Base-by-base conservation (phyloP, 2,888 invertebrate genomes). In the Acanthosepion lycidas region DNA sequence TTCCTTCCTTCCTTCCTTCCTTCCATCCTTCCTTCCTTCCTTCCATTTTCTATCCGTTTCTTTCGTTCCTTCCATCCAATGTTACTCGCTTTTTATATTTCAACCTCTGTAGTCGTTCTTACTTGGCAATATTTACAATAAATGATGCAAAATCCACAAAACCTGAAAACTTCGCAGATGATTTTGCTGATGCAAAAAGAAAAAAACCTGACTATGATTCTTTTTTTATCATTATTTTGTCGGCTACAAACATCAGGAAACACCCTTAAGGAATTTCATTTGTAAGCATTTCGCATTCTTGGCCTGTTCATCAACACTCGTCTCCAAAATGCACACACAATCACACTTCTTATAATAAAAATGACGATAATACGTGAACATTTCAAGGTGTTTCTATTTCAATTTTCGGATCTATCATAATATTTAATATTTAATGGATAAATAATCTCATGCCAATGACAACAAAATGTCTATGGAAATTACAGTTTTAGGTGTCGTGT, bases 201-300 rank as follows among this genome's bases (percentile, higher is more conserved):
- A 5, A 92, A 92, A 42, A 23, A 92, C 28, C 26, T 28, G 23
- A 6, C 28, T 92, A 9, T 6, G 23, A 20, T 6, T 92, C 15
- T 92, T 92, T 92, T 42, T 48, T 48, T 23, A 51, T 93, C 53
- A 49, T 49, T 93, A 53, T 53, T 92, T 93, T 93, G 49, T 93
- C 20, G 6, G 93, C 12, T 42, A 48, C 28, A 12, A 49, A 93
- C 48, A 49, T 49, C 28, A 9, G 51, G 48, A 28, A 49, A 51
- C n/a, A 26, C 93, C 49, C n/a, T 48, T 28, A 93, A 53, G 51
- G 53, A 53, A n/a, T 53, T n/a, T 6, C 49, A 26, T n/a, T 49
- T 28, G 18, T 93, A 93, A 53, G n/a, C 51, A 51, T 49, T 92
- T 92, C 1, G 12, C 23, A 92, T 92, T 92, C 92, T 92, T 92